A percentile compares a stretch with the other conserved stretches of the same genome.
phyloP scores from a whole-genome alignment of 2,113 vertebrate genomes.

The Lepus timidus region DNA sequence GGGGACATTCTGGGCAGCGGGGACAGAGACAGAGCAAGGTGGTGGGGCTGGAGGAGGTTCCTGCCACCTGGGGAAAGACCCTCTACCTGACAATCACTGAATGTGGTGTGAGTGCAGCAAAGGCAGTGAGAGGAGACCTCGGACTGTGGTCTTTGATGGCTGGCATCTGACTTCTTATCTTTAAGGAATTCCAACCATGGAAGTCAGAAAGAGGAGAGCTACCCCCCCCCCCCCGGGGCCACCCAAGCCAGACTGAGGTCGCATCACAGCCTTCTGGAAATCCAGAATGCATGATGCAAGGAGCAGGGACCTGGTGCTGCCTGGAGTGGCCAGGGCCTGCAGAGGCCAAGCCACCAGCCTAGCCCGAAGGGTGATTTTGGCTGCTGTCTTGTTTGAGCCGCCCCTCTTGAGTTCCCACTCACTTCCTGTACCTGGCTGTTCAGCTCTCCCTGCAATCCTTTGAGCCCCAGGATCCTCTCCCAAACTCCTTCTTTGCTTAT shows the following conservation, averaged over 20 bases:
- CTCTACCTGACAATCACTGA: background rate
- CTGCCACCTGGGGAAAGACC: background rate
- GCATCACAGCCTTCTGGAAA: background rate
- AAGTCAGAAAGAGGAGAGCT: background rate
- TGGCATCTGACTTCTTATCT: background rate
- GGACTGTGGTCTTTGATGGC: background rate
- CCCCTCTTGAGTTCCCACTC: background rate
- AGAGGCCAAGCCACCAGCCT: background rate
- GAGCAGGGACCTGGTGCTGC: background rate
- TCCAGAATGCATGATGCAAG: background rate
- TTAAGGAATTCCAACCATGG: background rate
- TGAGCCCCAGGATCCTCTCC: background rate
- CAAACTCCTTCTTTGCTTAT: background rate
- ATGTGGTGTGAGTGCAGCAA: rapidly evolving
- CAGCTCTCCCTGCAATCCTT: background rate
- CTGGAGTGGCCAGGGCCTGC: background rate
- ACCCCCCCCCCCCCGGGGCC: background rate
- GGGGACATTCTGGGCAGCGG: background rate
- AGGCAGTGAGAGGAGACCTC: background rate
- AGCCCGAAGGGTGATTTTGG: no score
- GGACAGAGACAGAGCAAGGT: background rate
- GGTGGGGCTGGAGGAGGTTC: background rate
- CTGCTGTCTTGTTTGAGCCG: background rate
- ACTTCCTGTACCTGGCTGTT: background rate
- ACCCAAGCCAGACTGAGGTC: background rate